Evolutionary conservation across 2,888 invertebrate genomes (phyloP).

Genomic region (Tholera decimalis): DNA sequence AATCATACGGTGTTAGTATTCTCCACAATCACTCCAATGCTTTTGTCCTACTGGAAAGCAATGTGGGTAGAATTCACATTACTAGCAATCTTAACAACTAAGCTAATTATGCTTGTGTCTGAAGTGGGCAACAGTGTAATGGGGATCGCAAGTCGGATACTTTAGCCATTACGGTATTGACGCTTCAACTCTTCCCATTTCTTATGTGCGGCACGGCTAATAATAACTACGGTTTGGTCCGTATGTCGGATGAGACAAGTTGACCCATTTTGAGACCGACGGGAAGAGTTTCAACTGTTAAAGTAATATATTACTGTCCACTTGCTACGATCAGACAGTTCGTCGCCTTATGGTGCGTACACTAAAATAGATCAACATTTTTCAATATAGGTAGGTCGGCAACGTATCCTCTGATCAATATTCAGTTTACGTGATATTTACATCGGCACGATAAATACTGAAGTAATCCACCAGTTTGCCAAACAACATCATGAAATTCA

Average conservation of each 20-base stretch:
- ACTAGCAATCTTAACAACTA: too few species aligned
- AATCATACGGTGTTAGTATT: too few species aligned
- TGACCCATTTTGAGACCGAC: constrained; percentile 6
- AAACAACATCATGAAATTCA: constrained; percentile 61
- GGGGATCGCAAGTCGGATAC: too few species aligned
- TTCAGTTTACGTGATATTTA: constrained; percentile 1
- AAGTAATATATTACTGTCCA: constrained; percentile 16
- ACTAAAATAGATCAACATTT: constrained; percentile 21
- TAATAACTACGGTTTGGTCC: constrained; percentile 4
- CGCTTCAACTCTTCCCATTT: not conserved
- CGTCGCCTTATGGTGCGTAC: not conserved
- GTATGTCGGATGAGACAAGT: not conserved
- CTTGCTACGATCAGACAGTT: constrained; percentile 15
- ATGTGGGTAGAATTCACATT: too few species aligned
- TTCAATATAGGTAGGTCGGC: constrained; percentile 2
- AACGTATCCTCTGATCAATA: constrained; percentile 13
- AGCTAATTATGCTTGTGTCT: too few species aligned
- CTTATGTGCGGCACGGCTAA: not conserved
- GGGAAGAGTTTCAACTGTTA: constrained; percentile 21
- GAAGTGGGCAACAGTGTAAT: too few species aligned
- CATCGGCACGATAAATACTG: constrained; percentile 27
- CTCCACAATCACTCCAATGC: too few species aligned
- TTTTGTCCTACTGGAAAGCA: too few species aligned
- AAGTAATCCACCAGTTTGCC: constrained; percentile 32
- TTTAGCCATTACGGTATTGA: too few species aligned